phyloP scores from a whole-genome alignment of 2,797 vertebrate genomes.

The Columba guinea region DNA sequence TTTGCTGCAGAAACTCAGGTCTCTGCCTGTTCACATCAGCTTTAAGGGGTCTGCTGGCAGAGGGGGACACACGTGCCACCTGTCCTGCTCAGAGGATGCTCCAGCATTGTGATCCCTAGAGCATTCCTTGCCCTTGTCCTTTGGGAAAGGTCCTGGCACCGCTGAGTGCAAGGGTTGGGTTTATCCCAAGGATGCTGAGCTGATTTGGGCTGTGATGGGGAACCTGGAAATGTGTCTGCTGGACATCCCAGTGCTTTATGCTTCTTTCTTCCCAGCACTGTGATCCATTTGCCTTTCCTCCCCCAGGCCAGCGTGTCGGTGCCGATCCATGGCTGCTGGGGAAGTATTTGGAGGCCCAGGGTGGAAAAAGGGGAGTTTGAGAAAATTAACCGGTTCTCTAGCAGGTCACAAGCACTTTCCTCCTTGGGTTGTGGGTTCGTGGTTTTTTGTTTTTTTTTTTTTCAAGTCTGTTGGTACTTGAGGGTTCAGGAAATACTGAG shows the following conservation, averaged over 20 bases:
- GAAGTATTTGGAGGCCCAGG: background rate
- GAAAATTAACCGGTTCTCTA: background rate
- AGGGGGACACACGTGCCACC: rapidly evolving
- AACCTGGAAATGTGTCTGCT: background rate
- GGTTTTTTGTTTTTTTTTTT: background rate
- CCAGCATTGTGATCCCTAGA: background rate
- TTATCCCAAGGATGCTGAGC: background rate
- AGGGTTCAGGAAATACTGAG: conserved; percentile 55
- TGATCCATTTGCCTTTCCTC: background rate
- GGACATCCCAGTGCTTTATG: background rate
- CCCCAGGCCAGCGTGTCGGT: background rate
- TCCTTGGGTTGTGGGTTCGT: background rate
- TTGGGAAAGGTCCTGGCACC: background rate
- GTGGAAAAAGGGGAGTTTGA: background rate
- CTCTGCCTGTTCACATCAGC: rapidly evolving
- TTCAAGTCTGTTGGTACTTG: background rate
- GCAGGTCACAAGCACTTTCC: background rate
- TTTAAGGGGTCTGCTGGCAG: background rate
- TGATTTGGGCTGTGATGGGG: background rate
- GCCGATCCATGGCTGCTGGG: background rate
- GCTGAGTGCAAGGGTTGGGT: rapidly evolving
- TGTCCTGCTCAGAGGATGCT: background rate
- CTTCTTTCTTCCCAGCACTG: background rate
- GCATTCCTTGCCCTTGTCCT: background rate
- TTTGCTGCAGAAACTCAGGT: background rate